Evolutionary conservation across 2,888 invertebrate genomes (phyloP).

Genomic region (Tuberolachnus salignus): DNA sequence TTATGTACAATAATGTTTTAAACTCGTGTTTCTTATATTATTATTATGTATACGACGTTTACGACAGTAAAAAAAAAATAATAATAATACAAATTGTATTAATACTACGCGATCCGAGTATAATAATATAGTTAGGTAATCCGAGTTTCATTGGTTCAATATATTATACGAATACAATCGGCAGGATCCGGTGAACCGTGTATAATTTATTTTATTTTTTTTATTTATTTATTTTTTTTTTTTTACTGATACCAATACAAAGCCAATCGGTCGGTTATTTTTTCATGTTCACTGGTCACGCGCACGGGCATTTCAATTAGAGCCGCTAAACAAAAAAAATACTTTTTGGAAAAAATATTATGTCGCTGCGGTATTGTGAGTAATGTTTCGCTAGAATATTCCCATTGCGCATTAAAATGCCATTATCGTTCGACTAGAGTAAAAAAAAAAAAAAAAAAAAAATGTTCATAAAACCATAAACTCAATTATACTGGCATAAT

Average conservation of each 20-base stretch:
- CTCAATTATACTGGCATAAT: too few relatives aligned
- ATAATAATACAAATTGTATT: conserved; percentile 3
- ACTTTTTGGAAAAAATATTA: not conserved
- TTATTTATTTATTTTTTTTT: too few relatives aligned
- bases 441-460: too few relatives aligned
- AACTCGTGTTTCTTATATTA: not conserved
- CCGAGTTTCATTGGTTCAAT: too few relatives aligned
- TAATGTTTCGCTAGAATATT: not conserved
- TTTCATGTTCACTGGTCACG: not conserved
- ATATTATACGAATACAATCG: not conserved
- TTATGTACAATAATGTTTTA: conserved; percentile 4
- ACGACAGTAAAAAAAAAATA: conserved; percentile 6
- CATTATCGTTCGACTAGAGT: too few relatives aligned
- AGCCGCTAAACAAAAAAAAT: not conserved
- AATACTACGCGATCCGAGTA: not conserved
- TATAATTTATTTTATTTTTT: not conserved
- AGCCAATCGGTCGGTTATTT: conserved; percentile 1
- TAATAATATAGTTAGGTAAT: not conserved
- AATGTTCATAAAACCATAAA: too few relatives aligned
- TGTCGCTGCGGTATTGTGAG: too few relatives aligned
- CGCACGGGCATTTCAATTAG: conserved; percentile 5
- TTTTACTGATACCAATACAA: not conserved
- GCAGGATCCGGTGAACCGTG: not conserved
- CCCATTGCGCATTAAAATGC: not conserved
- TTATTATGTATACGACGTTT: not conserved